Evolutionary conservation across 2,797 vertebrate species (phyloP), one percentile per base, ranked within the genome.

Genomic region (Pogoniulus pusillus): DNA sequence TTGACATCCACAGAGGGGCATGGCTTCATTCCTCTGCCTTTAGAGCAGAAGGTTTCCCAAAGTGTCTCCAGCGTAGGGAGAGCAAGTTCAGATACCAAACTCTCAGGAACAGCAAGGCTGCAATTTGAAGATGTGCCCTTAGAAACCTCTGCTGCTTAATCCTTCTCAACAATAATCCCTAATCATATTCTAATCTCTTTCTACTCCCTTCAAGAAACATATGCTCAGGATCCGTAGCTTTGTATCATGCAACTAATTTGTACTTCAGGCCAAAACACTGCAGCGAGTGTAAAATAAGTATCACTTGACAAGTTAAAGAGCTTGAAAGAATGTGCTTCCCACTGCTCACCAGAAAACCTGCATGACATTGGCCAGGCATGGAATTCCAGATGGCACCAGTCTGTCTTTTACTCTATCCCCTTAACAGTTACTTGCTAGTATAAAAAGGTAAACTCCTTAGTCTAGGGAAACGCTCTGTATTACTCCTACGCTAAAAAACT

Each of bases 111-210:
- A 85, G 51, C 29, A 68, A 79, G 74, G n/a, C 77, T 91, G 54
- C 65, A 87, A 86, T 72, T 79, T 3, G 23, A 92, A 93, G 85
- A 90, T 74, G 74, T 68, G 90, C 95, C 94, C 93, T 93, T 89
- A 94, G 94, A 83, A 83, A 91, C 47, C 82, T 95, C 82, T 95
- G 87, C 82, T 88, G 64, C 85, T 85, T 91, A 96, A 94, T 92
- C 90, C 91, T 49, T 85, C 89, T 85, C 85, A 80, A 85, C 89
- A 90, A 90, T 84, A 95, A 92, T 93, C 91, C 93, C 45, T 96
- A 95, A 94, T 92, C 85, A 94, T 94, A 96, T 86, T 82, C 80
- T 93, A 95, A 95, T 94, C 91, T 75, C 17, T 43, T 85, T 82
- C 78, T 93, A 88, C 74, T 64, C 64, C 54, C 81, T 78, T 73